Percentiles rank a stretch among this genome's conserved stretches.
Conservation (phyloP, 2,113 vertebrate species). For the Lophius piscatorius region DNA sequence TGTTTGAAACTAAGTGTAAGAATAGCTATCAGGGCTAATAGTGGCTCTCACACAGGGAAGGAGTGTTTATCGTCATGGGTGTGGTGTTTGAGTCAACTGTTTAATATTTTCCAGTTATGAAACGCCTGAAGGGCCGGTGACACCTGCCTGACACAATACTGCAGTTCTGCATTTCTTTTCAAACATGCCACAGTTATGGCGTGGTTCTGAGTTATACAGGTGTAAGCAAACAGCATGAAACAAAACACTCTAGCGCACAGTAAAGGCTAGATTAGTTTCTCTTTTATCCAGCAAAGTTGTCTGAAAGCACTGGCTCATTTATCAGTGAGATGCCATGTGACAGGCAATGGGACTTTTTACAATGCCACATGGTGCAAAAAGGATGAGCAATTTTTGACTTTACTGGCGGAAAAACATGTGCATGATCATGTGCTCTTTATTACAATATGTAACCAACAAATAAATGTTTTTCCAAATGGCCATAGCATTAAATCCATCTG, state of each 20-base stretch:
- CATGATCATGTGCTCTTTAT: neutral
- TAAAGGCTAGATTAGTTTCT: too few species aligned
- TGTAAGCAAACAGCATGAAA: too few species aligned
- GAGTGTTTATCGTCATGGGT: slow-evolving; percentile 35
- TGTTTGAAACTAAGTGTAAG: neutral
- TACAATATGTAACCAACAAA: too few species aligned
- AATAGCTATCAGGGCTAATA: slow-evolving; percentile 5
- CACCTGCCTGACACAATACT: slow-evolving; percentile 26
- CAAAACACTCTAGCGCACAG: too few species aligned
- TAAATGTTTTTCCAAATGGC: too few species aligned
- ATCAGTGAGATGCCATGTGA: slow-evolving; percentile 15
- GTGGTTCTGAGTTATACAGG: neutral
- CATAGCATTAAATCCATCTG: too few species aligned
- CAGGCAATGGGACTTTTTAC: slow-evolving; percentile 2
- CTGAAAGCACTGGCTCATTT: neutral
- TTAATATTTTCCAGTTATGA: slow-evolving; percentile 35
- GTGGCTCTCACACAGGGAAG: neutral
- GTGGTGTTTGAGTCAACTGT: slow-evolving; percentile 40
- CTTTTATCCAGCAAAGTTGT: too few species aligned
- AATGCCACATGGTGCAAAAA: slow-evolving; percentile 3
- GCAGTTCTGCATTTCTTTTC: neutral
- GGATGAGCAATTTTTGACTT: neutral
- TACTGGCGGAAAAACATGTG: too few species aligned
- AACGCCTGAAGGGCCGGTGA: slow-evolving; percentile 3
- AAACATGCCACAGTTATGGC: neutral